Conservation (phyloP, 2,888 invertebrate species). For the Pemphredon lugubris region DNA sequence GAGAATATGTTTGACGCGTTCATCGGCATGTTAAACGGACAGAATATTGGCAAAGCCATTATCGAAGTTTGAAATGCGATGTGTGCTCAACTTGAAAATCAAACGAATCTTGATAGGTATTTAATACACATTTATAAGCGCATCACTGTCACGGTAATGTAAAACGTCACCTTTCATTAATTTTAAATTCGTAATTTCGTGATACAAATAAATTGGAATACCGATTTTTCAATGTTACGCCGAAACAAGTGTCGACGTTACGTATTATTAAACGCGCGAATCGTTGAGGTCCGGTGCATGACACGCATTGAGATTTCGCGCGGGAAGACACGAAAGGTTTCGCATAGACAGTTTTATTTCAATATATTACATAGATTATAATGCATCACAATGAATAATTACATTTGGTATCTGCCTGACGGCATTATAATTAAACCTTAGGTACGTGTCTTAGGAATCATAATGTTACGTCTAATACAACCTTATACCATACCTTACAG, state of each 20-base stretch:
- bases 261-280: too few relatives aligned
- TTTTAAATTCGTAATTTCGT: too few relatives aligned
- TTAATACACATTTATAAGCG: too few relatives aligned
- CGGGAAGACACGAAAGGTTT: constrained; percentile 29
- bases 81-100: too few relatives aligned
- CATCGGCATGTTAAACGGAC: constrained; percentile 85
- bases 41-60: constrained; percentile 88
- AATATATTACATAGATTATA: constrained; percentile 77
- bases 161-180: too few relatives aligned
- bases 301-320: too few relatives aligned
- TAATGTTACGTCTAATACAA: constrained; percentile 66
- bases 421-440: constrained; percentile 54
- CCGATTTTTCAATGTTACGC: too few relatives aligned
- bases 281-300: too few relatives aligned
- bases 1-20: constrained; percentile 88
- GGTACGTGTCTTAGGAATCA: constrained; percentile 61
- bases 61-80: constrained; percentile 82
- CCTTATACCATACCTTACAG: constrained; percentile 63
- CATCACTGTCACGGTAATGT: too few relatives aligned
- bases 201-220: too few relatives aligned
- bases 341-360: constrained; percentile 69
- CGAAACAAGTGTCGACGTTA: too few relatives aligned
- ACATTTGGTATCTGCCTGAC: constrained; percentile 68
- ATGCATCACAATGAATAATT: constrained; percentile 76
- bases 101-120: too few relatives aligned